Evolutionary conservation across 2,113 vertebrate genomes (phyloP), one percentile per base, ranked within the genome.

Genomic region (Spea bombifrons): DNA sequence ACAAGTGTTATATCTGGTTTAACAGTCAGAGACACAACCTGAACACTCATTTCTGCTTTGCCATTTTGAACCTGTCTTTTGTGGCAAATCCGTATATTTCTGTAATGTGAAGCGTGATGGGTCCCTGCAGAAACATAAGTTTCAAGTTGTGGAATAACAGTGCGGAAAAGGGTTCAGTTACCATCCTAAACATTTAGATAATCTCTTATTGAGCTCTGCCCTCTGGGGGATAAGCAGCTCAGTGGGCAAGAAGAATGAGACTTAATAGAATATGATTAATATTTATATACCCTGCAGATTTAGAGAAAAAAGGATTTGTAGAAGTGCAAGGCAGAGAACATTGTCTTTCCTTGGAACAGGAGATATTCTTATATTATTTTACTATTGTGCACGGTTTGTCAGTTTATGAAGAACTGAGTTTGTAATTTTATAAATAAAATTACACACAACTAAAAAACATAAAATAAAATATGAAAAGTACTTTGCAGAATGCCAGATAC

Each of bases 21-120:
- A 88, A 90, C 92, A 92, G 93, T 90, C 87, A 88, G 90, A 94
- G 91, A 93, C 86, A 89, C 89, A 90, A 91, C 93, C 92, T 93
- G 88, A 92, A 92, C 92, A 88, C 88, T 93, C 92, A 90, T 94
- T 92, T 84, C 50, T 8, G 70, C 83, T 86, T 85, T 93, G 92
- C 91, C 90, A 89, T 87, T 93, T 93, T 91, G 94, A 94, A 93
- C 94, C 88, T 84, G 81, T 91, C 90, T 86, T 88, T 83, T 84
- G 86, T 87, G 88, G 89, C 79, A 90, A 94, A 92, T 88, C 89
- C 88, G 89, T 93, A 74, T 86, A 85, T 92, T 91, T 88, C 88
- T 88, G 87, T 88, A 91, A 92, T 93, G 90, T 66, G 85, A 92
- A 93, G 90, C 67, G 83, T 88, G 90, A 94, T 91, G 89, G 90